These are phyloP conservation scores for Lytechinus pictus DNA, from an alignment of 35 echinoderm and acorn worm genomes.

Conservation along the genomic window DNA sequence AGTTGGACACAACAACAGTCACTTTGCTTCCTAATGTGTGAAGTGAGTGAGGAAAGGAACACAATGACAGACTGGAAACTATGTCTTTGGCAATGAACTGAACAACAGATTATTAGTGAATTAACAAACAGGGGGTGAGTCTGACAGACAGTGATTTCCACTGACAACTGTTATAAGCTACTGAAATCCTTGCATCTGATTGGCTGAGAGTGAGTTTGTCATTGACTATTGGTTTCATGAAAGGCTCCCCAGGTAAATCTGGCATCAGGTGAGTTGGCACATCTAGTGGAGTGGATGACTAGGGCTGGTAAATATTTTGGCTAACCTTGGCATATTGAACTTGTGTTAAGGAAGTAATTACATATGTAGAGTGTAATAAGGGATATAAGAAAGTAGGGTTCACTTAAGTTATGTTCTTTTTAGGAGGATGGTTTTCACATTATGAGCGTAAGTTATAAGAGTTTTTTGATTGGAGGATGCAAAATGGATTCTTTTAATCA, in stretches of 20 bases:
- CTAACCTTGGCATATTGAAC: background rate
- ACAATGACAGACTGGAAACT: background rate
- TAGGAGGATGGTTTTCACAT: no score
- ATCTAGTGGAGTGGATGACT: background rate
- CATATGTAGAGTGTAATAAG: background rate
- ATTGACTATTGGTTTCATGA: no score
- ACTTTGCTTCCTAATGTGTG: background rate
- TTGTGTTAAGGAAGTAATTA: background rate
- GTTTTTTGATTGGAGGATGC: no score
- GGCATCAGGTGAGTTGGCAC: background rate
- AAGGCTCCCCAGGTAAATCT: background rate
- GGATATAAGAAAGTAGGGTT: background rate
- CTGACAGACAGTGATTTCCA: no score
- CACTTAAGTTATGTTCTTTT: no score
- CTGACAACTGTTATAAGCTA: no score
- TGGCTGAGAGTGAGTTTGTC: no score
- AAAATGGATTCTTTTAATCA: no score
- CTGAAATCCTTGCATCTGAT: no score
- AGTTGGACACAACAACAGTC: slow-evolving; percentile 1
- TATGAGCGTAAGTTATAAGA: no score
- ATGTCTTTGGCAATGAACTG: background rate
- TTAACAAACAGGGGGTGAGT: background rate
- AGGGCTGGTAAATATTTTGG: background rate
- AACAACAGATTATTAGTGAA: background rate
- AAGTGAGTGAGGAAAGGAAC: background rate